Evolutionary conservation across 2,888 invertebrate genomes (phyloP).

Genomic region (Blomia tropicalis): DNA sequence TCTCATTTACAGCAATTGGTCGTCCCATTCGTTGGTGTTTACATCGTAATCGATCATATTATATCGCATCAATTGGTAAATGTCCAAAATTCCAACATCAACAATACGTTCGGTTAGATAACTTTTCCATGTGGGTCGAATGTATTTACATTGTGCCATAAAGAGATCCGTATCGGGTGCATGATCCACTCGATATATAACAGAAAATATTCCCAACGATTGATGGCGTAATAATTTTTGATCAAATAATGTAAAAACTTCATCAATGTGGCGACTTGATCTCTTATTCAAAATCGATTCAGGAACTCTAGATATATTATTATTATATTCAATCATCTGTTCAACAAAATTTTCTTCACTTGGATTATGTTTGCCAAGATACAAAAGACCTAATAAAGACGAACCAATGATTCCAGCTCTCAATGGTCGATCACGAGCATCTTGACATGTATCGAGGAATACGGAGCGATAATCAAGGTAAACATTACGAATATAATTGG

Average conservation of each 20-base stretch:
- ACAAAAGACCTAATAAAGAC: background rate
- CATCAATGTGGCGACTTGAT: background rate
- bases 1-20: too few species aligned
- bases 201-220: conserved; percentile 17
- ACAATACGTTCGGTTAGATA: conserved; percentile 14
- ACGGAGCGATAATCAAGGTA: conserved; percentile 12
- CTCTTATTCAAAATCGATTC: background rate
- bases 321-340: conserved; percentile 10
- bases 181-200: conserved; percentile 12
- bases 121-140: background rate
- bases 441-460: conserved; percentile 3
- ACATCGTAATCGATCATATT: conserved; percentile 10
- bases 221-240: conserved; percentile 16
- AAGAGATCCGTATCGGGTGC: background rate
- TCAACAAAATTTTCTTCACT: conserved; percentile 4
- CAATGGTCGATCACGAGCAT: conserved; percentile 14
- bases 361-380: conserved; percentile 13
- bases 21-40: background rate
- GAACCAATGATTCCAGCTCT: conserved; percentile 10
- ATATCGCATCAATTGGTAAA: background rate
- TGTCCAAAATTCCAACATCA: conserved; percentile 13
- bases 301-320: conserved; percentile 14
- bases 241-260: background rate
- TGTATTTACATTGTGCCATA: conserved; percentile 5
- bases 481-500: conserved; percentile 14